These are phyloP conservation scores for Sipha maydis DNA, from an alignment of 2,888 invertebrate genomes.

Conservation along the genomic window DNA sequence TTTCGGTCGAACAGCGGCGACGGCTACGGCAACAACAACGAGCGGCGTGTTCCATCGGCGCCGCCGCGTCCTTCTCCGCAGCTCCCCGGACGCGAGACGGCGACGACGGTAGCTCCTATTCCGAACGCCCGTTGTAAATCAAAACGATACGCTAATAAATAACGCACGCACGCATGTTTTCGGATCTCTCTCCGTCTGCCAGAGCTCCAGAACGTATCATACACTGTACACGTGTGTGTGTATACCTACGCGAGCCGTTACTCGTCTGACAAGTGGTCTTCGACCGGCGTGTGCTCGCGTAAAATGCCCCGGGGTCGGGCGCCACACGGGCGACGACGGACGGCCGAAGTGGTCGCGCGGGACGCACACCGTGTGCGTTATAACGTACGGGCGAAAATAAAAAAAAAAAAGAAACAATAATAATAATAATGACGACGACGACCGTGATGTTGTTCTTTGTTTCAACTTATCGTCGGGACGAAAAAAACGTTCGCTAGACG, in stretches of 20 bases:
- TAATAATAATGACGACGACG: not conserved
- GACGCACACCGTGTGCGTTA: not conserved
- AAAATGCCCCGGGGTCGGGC: conserved; percentile 41
- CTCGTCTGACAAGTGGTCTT: conserved; percentile 58
- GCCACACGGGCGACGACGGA: conserved; percentile 47
- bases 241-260: conserved; percentile 24
- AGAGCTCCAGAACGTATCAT: conserved; percentile 1
- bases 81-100: not conserved
- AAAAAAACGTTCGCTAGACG: conserved; percentile 20
- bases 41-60: not conserved
- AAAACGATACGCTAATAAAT: conserved; percentile 55
- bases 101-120: conserved; percentile 34
- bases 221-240: too few relatives aligned
- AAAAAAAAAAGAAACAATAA: not conserved
- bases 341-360: conserved; percentile 14
- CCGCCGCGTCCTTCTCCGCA: not conserved
- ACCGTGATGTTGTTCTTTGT: not conserved
- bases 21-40: not conserved
- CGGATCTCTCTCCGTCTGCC: conserved; percentile 10
- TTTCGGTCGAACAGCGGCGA: conserved; percentile 8
- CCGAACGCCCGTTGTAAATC: conserved; percentile 55
- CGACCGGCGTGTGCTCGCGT: not conserved
- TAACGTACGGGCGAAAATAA: not conserved
- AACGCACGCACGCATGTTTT: conserved; percentile 4
- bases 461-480: not conserved